Conservation (phyloP, 1,140 invertebrate genomes). For the Caenorhabditis inopinata region DNA sequence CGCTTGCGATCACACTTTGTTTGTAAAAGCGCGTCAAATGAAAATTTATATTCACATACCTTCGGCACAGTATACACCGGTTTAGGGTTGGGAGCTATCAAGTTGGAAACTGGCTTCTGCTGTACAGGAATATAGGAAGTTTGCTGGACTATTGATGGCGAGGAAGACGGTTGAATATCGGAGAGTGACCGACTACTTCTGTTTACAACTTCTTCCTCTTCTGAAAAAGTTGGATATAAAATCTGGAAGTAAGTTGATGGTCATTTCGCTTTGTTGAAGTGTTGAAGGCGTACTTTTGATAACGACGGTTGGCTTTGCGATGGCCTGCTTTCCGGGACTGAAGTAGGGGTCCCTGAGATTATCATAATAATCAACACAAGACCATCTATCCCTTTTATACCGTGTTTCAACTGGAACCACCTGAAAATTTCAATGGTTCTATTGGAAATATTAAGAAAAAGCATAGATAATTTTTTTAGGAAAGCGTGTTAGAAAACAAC, state of each 20-base stretch:
- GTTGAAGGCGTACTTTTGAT: not conserved
- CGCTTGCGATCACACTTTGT: not conserved
- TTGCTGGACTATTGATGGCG: not conserved
- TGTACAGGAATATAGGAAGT: not conserved
- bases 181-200: not conserved
- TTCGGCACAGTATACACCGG: constrained; percentile 9
- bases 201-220: constrained; percentile 3
- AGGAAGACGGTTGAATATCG: not conserved
- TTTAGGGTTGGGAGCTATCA: not conserved
- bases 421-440: not conserved
- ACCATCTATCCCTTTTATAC: constrained; percentile 31
- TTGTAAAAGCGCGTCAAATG: not conserved
- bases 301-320: not conserved
- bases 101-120: not conserved
- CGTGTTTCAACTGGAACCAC: constrained; percentile 31
- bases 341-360: constrained; percentile 22
- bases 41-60: not conserved
- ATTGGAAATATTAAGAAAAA: not conserved
- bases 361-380: constrained; percentile 34
- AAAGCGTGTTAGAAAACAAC: no score
- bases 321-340: constrained; percentile 5
- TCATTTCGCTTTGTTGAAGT: not conserved
- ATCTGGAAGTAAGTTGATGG: no score
- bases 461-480: no score
- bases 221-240: no score